These are phyloP conservation scores for Pteronura brasiliensis DNA, from an alignment of 2,113 vertebrate genomes.

Conservation along the genomic window DNA sequence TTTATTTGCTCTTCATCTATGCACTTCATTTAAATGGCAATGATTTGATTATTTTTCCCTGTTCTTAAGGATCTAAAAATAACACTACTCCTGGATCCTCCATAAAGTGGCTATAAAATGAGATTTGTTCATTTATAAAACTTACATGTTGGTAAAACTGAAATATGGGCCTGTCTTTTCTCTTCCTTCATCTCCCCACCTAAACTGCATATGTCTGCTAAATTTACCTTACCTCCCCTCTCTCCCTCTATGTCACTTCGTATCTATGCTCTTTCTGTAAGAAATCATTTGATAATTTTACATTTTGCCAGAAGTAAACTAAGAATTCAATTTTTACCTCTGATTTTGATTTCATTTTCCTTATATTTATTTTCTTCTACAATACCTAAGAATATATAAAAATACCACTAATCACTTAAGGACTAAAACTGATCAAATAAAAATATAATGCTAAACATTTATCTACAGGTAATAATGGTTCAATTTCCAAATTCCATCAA, in stretches of 20 bases:
- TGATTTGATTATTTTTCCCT: background rate
- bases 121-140: background rate
- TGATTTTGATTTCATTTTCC: background rate
- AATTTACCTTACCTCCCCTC: background rate
- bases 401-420: conserved; percentile 5
- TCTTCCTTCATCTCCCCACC: background rate
- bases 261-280: background rate
- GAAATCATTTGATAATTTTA: background rate
- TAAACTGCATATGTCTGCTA: background rate
- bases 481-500: background rate
- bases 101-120: background rate
- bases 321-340: background rate
- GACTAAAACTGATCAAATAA: conserved; percentile 39
- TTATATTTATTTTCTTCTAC: conserved; percentile 20
- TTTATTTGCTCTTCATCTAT: background rate
- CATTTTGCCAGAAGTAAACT: background rate
- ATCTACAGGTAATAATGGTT: background rate
- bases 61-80: background rate
- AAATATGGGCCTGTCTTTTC: background rate
- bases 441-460: background rate
- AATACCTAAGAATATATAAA: background rate
- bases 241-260: background rate
- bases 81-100: background rate
- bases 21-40: background rate
- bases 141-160: background rate